Conservation (phyloP, 2,888 invertebrate genomes). For the Oxytorus armatus region DNA sequence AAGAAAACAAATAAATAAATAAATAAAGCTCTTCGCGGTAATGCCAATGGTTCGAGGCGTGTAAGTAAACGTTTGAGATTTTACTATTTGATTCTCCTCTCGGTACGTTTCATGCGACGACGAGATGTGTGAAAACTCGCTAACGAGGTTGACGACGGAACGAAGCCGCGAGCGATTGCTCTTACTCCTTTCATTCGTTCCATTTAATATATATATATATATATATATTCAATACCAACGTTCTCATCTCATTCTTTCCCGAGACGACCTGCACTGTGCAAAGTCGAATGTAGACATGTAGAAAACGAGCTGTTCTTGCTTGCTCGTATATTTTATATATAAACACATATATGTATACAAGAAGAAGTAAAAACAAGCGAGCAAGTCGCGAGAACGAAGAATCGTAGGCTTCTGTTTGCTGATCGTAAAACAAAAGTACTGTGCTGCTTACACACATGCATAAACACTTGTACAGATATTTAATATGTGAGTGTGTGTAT, state of each 20-base stretch:
- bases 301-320: slow-evolving; percentile 42
- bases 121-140: slow-evolving; percentile 43
- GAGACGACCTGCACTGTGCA: neutral
- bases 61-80: neutral
- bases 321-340: too few species aligned
- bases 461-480: neutral
- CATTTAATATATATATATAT: neutral
- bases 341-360: slow-evolving; percentile 17
- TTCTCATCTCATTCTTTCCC: slow-evolving; percentile 21
- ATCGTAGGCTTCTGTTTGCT: slow-evolving; percentile 58
- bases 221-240: neutral
- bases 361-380: slow-evolving; percentile 21
- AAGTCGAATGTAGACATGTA: slow-evolving; percentile 20
- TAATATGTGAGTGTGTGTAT: slow-evolving; percentile 8
- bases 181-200: neutral
- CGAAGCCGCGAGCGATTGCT: slow-evolving; percentile 38
- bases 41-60: neutral
- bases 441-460: neutral
- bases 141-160: slow-evolving; percentile 63
- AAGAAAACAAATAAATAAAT: neutral
- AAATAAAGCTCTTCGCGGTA: neutral
- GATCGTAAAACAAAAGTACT: slow-evolving; percentile 61
- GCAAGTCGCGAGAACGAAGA: slow-evolving; percentile 27
- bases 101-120: slow-evolving; percentile 18
- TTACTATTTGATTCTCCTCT: slow-evolving; percentile 30